Percentiles rank a stretch among this genome's conserved stretches.
These are phyloP conservation scores for Piezodorus guildinii DNA, from an alignment of 1,140 invertebrate genomes.

Conservation along the genomic window DNA sequence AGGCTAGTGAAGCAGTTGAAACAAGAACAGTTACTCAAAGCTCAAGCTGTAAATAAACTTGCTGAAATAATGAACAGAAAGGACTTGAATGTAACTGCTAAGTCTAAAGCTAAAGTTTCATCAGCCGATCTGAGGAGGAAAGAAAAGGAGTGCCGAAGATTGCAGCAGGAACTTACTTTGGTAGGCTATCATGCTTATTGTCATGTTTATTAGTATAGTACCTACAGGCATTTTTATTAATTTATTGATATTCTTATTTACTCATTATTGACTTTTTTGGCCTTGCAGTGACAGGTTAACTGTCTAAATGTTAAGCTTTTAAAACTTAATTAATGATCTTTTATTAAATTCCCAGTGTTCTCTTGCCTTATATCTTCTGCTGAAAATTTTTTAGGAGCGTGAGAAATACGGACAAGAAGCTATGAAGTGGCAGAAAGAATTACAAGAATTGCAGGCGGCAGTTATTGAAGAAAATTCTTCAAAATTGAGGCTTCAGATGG, in stretches of 20 bases:
- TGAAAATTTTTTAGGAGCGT: conserved; percentile 46
- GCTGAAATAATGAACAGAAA: conserved; percentile 93
- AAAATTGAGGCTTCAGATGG: conserved; percentile 78
- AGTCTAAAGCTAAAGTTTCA: conserved; percentile 54
- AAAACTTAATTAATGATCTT: too few relatives aligned
- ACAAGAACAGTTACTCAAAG: conserved; percentile 77
- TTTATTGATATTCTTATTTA: too few relatives aligned
- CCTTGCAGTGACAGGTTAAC: too few relatives aligned
- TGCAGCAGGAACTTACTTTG: conserved; percentile 90
- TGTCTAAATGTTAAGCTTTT: too few relatives aligned
- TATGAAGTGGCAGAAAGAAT: conserved; percentile 69
- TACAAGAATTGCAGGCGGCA: conserved; percentile 69
- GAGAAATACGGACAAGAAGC: conserved; percentile 85
- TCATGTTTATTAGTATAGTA: background rate
- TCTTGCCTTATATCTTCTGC: too few relatives aligned
- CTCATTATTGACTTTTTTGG: too few relatives aligned
- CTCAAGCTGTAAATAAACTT: conserved; percentile 91
- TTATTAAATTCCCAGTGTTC: too few relatives aligned
- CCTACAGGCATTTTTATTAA: too few relatives aligned
- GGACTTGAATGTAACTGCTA: conserved; percentile 51
- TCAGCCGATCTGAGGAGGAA: conserved; percentile 73
- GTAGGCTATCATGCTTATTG: conserved; percentile 31
- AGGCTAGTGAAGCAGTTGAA: conserved; percentile 75
- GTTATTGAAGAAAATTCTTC: conserved; percentile 54
- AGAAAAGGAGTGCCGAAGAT: conserved; percentile 87